Conservation (phyloP, 2,797 vertebrate genomes). For the Melanotaenia parkinsoni region DNA sequence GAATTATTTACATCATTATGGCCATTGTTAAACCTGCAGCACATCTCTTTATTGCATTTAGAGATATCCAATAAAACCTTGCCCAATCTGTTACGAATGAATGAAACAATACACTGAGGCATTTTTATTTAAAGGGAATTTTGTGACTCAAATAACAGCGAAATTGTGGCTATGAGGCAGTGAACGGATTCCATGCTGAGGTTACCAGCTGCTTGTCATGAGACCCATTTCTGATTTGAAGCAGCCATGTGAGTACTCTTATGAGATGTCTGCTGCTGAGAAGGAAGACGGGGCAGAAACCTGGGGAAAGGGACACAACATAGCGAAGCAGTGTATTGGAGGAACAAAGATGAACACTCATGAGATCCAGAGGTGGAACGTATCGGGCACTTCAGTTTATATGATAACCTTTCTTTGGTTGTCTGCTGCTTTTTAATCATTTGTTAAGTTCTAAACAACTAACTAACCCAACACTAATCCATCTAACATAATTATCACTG, state of each 20-base stretch:
- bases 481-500: slow-evolving; percentile 17
- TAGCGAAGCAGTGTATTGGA: neutral
- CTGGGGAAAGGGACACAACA: slow-evolving; percentile 14
- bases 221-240: slow-evolving; percentile 64
- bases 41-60: neutral
- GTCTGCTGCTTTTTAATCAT: neutral
- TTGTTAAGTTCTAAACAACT: slow-evolving; percentile 17
- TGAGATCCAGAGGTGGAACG: slow-evolving; percentile 11
- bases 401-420: neutral
- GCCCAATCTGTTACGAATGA: neutral
- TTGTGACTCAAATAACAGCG: neutral
- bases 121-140: neutral
- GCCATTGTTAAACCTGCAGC: neutral
- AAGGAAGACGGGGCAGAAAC: slow-evolving; percentile 9
- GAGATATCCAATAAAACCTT: neutral
- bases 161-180: slow-evolving; percentile 12
- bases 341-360: slow-evolving; percentile 1
- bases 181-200: slow-evolving; percentile 32
- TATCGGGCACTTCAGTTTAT: neutral
- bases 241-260: slow-evolving; percentile 73
- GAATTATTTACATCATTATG: neutral
- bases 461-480: slow-evolving; percentile 22
- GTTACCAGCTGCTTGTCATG: slow-evolving; percentile 76
- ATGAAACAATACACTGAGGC: neutral
- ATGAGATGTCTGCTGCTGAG: slow-evolving; percentile 65